Percentiles rank a stretch among this genome's conserved stretches.
Evolutionary conservation across 2,113 vertebrate genomes (phyloP).

Genomic region (Cettia cetti): DNA sequence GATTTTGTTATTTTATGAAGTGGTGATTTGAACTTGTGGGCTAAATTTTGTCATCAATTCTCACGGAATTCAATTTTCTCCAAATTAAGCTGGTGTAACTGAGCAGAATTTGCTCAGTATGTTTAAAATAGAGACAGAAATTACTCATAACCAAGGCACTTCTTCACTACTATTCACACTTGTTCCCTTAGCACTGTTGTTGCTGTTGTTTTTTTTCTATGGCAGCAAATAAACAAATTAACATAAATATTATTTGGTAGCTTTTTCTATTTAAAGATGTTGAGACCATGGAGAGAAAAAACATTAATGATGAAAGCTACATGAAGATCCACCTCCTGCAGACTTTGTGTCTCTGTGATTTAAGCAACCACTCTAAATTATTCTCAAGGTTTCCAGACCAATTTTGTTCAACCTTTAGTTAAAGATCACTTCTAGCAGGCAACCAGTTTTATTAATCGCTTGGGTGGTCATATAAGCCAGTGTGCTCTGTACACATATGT

Average conservation of each 20-base stretch:
- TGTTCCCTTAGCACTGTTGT: not conserved
- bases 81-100: not conserved
- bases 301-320: not conserved
- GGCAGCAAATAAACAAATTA: conserved; percentile 42
- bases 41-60: not conserved
- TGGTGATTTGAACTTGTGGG: not conserved
- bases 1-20: conserved; percentile 36
- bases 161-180: conserved; percentile 10
- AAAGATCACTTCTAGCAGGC: conserved; percentile 17
- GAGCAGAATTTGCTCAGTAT: conserved; percentile 21
- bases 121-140: conserved; percentile 62
- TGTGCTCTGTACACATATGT: not conserved
- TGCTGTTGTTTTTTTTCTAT: conserved; percentile 26
- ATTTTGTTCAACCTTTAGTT: conserved; percentile 35
- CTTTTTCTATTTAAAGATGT: conserved; percentile 18
- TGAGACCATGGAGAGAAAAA: not conserved
- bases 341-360: not conserved
- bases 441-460: conserved; percentile 9
- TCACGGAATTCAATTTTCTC: not conserved
- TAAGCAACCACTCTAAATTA: not conserved
- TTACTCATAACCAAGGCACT: not conserved
- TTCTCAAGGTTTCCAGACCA: conserved; percentile 1
- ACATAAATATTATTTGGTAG: conserved; percentile 14
- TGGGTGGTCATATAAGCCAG: not conserved
- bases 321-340: not conserved